Base-by-base conservation (phyloP, 1,140 invertebrate genomes). In the Leptinotarsa lineolata region DNA sequence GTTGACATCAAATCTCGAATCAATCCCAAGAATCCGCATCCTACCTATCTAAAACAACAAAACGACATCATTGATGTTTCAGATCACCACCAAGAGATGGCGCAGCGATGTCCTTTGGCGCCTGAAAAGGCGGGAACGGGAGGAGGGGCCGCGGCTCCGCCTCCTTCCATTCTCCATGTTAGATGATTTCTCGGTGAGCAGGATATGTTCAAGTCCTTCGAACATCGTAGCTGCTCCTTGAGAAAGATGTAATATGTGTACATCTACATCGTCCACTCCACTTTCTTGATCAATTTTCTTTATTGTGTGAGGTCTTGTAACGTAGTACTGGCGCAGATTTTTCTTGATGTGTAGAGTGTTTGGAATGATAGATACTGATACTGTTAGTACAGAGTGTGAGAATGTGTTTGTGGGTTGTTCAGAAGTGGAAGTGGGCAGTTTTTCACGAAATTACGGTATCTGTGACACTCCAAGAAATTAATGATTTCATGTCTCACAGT, bases 151-250 rank as follows among this genome's bases (percentile, higher is more conserved):
- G 54, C 44, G 44, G 76, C 81, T 72, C 79, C 78, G 77, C 79
- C 73, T 71, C 16, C 18, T 21, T 11, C 58, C 8, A 44, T 30
- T 44, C 45, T 81, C 81, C 81, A 83, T 83, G 80, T 83, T 83
- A 81, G 78, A 80, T 81, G 80, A 81, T 81, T 81, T 79, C 75
- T 77, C 76, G 72, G 72, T 74, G 76, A 74, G 76, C 75, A 77
- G 77, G 79, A 81, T 80, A 81, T 81, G 79, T 78, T 80, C 78
- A 13, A 78, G 77, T 80, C 80, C 76, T 76, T 75, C 64, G 76
- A 79, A 79, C 78, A 75, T 78, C 76, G 76, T 80, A 65, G 45
- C 75, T 61, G 65, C 66, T 75, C 63, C 70, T 39, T 68, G 63
- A 71, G 68, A 66, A 39, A 66, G 64, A 64, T 59, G 64, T 73